Evolutionary conservation across 2,888 invertebrate species (phyloP).

Genomic region (Phyllotreta striolata): DNA sequence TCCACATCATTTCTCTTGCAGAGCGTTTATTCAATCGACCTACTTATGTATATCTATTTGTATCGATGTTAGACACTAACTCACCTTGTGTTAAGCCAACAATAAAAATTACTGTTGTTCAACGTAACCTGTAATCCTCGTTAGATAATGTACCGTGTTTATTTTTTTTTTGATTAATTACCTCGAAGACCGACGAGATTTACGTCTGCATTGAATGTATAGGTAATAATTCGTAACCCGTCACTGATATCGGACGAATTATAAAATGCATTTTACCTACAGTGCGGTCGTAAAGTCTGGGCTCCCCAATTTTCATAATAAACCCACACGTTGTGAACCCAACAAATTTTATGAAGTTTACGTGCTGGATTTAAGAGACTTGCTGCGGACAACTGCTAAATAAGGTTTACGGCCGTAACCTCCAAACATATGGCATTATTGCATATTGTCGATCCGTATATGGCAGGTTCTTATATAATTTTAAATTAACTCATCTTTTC

Average conservation of each 20-base stretch:
- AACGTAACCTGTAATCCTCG: constrained; percentile 5
- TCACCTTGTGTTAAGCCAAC: constrained; percentile 1
- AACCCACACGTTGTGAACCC: too few species aligned
- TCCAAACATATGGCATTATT: constrained; percentile 25
- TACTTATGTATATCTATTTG: constrained; percentile 1
- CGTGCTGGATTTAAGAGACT: neutral
- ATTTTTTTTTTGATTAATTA: constrained; percentile 3
- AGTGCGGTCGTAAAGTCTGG: too few species aligned
- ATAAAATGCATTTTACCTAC: too few species aligned
- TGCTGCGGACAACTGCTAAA: constrained; percentile 10
- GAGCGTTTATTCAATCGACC: neutral
- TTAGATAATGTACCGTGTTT: constrained; percentile 6
- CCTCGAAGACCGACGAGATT: neutral
- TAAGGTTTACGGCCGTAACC: constrained; percentile 18
- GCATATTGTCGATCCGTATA: constrained; percentile 20
- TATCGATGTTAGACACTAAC: neutral
- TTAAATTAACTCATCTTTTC: constrained; percentile 20
- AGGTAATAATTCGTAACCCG: too few species aligned
- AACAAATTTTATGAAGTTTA: too few species aligned
- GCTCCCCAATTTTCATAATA: too few species aligned
- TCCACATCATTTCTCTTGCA: too few species aligned
- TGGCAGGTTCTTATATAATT: constrained; percentile 23
- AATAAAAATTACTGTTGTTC: constrained; percentile 9
- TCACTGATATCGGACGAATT: too few species aligned
- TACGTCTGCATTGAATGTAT: too few species aligned